A percentile compares a stretch with the other conserved stretches of the same genome.
Conservation (phyloP, 1,140 invertebrate species). For the Thrips palmi region DNA sequence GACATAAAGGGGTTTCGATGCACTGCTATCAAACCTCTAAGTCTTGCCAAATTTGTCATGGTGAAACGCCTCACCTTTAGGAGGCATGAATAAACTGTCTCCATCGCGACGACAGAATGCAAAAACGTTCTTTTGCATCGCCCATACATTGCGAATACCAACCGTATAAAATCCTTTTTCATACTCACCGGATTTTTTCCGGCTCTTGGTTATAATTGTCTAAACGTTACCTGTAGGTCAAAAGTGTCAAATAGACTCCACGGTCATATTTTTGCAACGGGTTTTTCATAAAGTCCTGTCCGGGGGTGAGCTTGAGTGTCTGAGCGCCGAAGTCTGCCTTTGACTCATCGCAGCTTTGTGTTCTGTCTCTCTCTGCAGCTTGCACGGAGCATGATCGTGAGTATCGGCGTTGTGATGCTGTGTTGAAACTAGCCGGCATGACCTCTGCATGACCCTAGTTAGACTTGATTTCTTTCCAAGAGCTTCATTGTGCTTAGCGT, state of each 20-base stretch:
- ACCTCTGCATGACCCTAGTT: neutral
- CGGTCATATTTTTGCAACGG: neutral
- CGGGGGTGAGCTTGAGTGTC: neutral
- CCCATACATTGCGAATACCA: too few species aligned
- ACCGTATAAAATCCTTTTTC: too few species aligned
- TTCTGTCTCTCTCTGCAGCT: slow-evolving; percentile 38
- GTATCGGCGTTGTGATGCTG: slow-evolving; percentile 30
- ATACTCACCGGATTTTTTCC: neutral
- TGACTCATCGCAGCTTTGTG: slow-evolving; percentile 23
- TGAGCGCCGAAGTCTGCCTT: neutral
- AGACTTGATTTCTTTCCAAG: neutral
- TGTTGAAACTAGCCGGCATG: neutral
- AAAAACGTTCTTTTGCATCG: too few species aligned
- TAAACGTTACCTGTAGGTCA: neutral
- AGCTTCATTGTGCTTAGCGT: neutral
- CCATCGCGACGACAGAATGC: too few species aligned
- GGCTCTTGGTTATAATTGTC: neutral
- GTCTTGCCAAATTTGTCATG: too few species aligned
- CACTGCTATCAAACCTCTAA: too few species aligned
- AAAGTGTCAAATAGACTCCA: neutral
- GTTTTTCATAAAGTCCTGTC: neutral
- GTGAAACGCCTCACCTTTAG: too few species aligned
- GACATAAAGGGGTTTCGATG: too few species aligned
- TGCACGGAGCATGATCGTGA: slow-evolving; percentile 69
- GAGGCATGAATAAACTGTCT: too few species aligned